phyloP scores from a whole-genome alignment of 2,888 invertebrate genomes.

The Aphrophora alni region DNA sequence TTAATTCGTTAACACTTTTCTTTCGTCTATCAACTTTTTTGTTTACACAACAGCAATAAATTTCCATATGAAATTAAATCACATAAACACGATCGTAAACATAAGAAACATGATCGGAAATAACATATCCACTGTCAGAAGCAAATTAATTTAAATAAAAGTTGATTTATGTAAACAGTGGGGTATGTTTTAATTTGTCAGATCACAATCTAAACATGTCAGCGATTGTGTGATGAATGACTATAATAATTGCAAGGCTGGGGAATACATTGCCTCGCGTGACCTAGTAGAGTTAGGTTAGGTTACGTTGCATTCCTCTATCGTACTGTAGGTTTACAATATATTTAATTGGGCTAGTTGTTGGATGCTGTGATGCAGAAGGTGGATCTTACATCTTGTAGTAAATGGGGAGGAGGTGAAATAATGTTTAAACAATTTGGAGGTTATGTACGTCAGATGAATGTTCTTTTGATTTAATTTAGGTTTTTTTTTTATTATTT shows the following conservation, averaged over 20 bases:
- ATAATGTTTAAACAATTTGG: too few species aligned
- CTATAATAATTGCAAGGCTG: not conserved
- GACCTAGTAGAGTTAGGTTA: not conserved
- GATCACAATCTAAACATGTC: not conserved
- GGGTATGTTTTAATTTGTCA: constrained; percentile 5
- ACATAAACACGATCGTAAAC: not conserved
- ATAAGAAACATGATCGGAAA: not conserved
- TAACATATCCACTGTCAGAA: not conserved
- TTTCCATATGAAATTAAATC: not conserved
- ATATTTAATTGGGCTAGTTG: not conserved
- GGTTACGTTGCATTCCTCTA: not conserved
- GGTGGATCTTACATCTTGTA: not conserved
- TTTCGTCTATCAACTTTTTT: too few species aligned
- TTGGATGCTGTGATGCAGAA: not conserved
- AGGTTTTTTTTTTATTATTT: too few species aligned
- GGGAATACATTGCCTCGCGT: not conserved
- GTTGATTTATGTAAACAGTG: constrained; percentile 2
- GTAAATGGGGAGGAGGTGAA: not conserved
- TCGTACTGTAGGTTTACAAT: too few species aligned
- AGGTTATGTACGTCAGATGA: too few species aligned
- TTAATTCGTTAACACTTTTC: too few species aligned
- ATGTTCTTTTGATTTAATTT: too few species aligned
- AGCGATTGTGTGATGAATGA: not conserved
- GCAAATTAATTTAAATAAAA: not conserved
- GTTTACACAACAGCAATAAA: not conserved